These are phyloP conservation scores for Akabosia matsudoensis DNA, from an alignment of 1,140 invertebrate species.

Conservation along the genomic window DNA sequence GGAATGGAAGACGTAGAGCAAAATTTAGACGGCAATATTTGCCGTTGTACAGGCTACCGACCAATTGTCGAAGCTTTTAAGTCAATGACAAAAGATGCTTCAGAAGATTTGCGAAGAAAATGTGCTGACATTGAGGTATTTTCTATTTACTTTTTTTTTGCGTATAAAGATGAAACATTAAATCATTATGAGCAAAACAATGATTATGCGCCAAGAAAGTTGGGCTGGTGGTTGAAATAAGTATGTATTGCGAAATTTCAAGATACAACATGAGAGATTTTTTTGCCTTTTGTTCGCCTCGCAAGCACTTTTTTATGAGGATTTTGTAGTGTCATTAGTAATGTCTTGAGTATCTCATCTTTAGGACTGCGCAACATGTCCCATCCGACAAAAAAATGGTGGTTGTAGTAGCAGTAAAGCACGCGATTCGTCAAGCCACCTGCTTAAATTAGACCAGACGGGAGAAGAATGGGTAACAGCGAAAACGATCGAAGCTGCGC, in stretches of 20 bases:
- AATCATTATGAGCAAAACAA: too few relatives aligned
- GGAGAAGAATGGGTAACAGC: slow-evolving; percentile 24
- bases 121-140: slow-evolving; percentile 37
- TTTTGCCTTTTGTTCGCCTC: too few relatives aligned
- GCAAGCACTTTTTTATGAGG: too few relatives aligned
- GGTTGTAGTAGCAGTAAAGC: background rate
- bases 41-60: slow-evolving; percentile 54
- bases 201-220: too few relatives aligned
- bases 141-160: background rate
- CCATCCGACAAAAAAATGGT: background rate
- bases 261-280: too few relatives aligned
- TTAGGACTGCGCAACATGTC: slow-evolving; percentile 16
- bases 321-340: too few relatives aligned
- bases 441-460: background rate
- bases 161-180: too few relatives aligned
- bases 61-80: slow-evolving; percentile 66
- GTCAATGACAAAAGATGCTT: slow-evolving; percentile 64
- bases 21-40: slow-evolving; percentile 45
- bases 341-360: background rate
- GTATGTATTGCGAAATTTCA: too few relatives aligned
- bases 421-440: background rate
- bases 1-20: slow-evolving; percentile 50
- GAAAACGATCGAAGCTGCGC: background rate
- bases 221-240: too few relatives aligned
- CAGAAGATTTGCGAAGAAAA: slow-evolving; percentile 51